phyloP scores from a whole-genome alignment of 2,888 invertebrate species.

The Pyrochroa serraticornis region DNA sequence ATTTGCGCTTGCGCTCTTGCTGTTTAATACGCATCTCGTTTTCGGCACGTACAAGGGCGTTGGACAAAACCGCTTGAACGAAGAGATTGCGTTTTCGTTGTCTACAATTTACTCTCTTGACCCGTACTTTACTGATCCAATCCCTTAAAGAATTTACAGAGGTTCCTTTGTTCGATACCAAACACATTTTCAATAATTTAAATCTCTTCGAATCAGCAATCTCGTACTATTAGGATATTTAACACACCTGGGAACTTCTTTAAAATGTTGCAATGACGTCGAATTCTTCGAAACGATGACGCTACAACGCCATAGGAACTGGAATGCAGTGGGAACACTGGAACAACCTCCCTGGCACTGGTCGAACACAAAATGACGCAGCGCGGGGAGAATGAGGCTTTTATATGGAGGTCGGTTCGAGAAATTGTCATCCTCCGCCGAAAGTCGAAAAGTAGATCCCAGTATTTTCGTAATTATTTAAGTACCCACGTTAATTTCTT shows the following conservation, averaged over 20 bases:
- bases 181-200: constrained; percentile 42
- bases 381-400: constrained; percentile 31
- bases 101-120: constrained; percentile 65
- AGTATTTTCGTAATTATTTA: background rate
- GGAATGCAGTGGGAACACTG: background rate
- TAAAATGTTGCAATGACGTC: constrained; percentile 5
- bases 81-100: constrained; percentile 66
- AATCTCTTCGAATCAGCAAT: constrained; percentile 41
- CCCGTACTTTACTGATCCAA: constrained; percentile 70
- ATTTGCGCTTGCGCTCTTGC: constrained; percentile 66
- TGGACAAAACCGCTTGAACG: constrained; percentile 69
- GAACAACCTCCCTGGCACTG: constrained; percentile 19
- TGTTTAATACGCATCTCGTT: constrained; percentile 67
- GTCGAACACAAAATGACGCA: constrained; percentile 34
- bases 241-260: constrained; percentile 44
- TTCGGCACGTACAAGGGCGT: constrained; percentile 66
- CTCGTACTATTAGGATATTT: constrained; percentile 29
- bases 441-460: constrained; percentile 41
- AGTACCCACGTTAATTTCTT: background rate
- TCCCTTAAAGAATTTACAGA: constrained; percentile 55
- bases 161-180: constrained; percentile 28
- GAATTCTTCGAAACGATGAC: constrained; percentile 10
- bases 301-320: constrained; percentile 7
- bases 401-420: constrained; percentile 38
- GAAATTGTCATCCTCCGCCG: constrained; percentile 45